Evolutionary conservation across 2,888 invertebrate species (phyloP), one percentile per base, ranked within the genome.

Genomic region (Macrophya alboannulata): DNA sequence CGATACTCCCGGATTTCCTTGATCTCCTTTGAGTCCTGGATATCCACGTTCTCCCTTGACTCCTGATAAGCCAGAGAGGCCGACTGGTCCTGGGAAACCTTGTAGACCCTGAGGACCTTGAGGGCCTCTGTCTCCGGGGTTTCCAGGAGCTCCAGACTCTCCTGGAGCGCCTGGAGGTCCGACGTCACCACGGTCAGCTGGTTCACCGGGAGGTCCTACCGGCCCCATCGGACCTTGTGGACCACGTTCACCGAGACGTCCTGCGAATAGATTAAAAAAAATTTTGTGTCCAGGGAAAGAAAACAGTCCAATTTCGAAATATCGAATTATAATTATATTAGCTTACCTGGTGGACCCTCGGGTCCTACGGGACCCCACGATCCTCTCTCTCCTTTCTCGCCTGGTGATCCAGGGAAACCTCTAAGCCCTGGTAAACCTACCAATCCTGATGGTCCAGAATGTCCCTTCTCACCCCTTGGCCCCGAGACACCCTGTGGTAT

Each of bases 361-460:
- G 96, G 96, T 9, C 98, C 98, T 48, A 95, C 89, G 0, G 96
- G 95, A 21, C 98, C 98, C 21, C 94, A 88, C 10, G 95, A 93
- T 25, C 97, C 97, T 88, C 97, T 94, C 90, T 97, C 97, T 85
- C 98, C 97, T 93, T 97, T 97, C 88, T 96, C 95, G 81, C 98
- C 97, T 31, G 95, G 91, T 40, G 95, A 91, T 1, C 97, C 98
- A 10, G 95, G 94, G 84, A 94, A 92, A 1, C 97, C 97, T 90
- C 96, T 94, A 40, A 95, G 91, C 21, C 97, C 97, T 40, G 97
- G 97, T 84, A 97, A 90, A 43, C 97, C 97, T 92, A 97, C 95
- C 59, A 96, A 94, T 79, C 97, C 97, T 72, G 96, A 94, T 12
- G 95, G 95, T 55, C 97, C 97, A 68, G 95, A 94, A 90, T 96